Conservation (phyloP, 2,797 vertebrate species). For the Paramormyrops hopkinsi region DNA sequence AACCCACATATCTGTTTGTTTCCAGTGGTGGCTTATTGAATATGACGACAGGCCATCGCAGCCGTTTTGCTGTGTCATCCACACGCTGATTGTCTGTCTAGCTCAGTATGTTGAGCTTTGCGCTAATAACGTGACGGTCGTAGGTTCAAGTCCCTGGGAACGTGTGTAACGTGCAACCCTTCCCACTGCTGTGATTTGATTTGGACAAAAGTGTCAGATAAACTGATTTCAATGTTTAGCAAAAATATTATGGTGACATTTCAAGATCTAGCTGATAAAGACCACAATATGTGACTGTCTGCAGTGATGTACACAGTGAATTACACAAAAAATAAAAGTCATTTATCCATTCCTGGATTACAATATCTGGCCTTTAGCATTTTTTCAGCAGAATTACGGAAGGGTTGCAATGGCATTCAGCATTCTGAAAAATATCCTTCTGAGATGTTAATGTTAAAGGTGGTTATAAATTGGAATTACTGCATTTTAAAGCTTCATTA, state of each 20-base stretch:
- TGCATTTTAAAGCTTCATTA: not conserved
- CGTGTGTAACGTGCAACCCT: not conserved
- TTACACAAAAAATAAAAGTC: not conserved
- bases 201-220: not conserved
- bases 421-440: not conserved
- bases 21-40: not conserved
- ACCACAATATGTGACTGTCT: not conserved
- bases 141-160: not conserved
- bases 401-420: not conserved
- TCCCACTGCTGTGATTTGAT: not conserved
- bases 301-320: not conserved
- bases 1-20: not conserved
- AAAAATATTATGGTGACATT: not conserved
- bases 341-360: not conserved
- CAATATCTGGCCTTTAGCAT: not conserved
- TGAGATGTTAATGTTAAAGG: not conserved
- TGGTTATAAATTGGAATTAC: not conserved
- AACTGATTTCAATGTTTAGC: not conserved
- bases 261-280: not conserved
- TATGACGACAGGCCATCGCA: not conserved
- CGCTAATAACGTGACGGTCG: not conserved
- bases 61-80: not conserved
- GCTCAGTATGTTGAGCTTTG: not conserved
- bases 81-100: not conserved
- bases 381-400: not conserved